Evolutionary conservation across 1,140 invertebrate genomes (phyloP), one percentile per base, ranked within the genome.

Genomic region (Dendroctonus ponderosae): DNA sequence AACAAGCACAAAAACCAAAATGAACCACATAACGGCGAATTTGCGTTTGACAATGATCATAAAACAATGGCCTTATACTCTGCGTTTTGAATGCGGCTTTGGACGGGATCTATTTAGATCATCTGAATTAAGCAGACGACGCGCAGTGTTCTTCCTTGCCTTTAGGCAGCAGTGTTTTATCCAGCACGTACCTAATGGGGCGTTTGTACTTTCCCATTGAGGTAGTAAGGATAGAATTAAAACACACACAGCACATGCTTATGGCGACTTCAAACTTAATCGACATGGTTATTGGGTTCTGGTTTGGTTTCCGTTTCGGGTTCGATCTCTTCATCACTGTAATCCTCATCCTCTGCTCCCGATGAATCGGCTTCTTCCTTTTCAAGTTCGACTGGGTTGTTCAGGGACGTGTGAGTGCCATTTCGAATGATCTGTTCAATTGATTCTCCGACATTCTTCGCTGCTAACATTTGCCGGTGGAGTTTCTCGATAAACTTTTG

Each of bases 401-500:
- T 71, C 53, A 74, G 73, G 7, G 76, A 69, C 53, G 75, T 67
- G 7, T 78, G 73, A n/a, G 49, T 70, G 46, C 77, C 26, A 26
- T 26, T 26, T 26, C 26, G 26, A 26, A 26, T 26, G 26, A 26
- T 26, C 26, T 26, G 26, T 26, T 26, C 3, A 26, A 26, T 26
- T 26, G 26, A 26, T 26, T 26, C 26, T 2, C 26, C 26, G 26
- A 26, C 26, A 26, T 26, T 26, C 26, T 26, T 26, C 26, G 26
- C 26, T 3, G 26, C 26, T 26, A 26, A 74, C 71, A 79, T 77
- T 66, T 85, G 82, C 43, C 83, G 79, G 72, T 85, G 84, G 82
- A 85, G 85, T 73, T 85, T 83, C 68, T 85, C 84, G 53, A 85
- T 71, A 73, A 83, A 85, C 69, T 83, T 82, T 65, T 85, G 83